A percentile compares a stretch with the other conserved stretches of the same genome.
Conservation (phyloP, 2,113 vertebrate genomes). For the Poeciliopsis prolifica region DNA sequence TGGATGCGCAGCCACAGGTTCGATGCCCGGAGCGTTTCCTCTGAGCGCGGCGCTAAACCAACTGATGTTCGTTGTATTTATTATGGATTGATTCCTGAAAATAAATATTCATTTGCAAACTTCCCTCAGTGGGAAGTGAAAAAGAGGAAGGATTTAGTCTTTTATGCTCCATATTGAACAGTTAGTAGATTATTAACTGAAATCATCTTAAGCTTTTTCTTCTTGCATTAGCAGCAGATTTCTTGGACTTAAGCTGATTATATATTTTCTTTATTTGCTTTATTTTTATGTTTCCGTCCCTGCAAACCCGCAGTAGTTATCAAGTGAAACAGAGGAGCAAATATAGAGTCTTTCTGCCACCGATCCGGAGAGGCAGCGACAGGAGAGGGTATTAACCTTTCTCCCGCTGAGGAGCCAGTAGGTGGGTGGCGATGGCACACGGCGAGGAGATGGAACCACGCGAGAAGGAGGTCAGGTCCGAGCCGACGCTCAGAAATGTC, state of each 20-base stretch:
- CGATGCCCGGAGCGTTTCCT: too few relatives aligned
- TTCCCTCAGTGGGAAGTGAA: too few relatives aligned
- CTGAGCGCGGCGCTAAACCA: not conserved
- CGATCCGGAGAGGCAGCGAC: constrained; percentile 44
- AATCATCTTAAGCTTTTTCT: not conserved
- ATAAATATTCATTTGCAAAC: too few relatives aligned
- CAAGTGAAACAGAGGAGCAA: not conserved
- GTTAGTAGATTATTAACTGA: not conserved
- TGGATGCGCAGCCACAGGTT: too few relatives aligned
- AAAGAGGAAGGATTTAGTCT: too few relatives aligned
- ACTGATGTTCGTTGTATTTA: too few relatives aligned
- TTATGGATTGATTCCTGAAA: too few relatives aligned
- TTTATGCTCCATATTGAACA: too few relatives aligned
- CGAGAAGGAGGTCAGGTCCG: constrained; percentile 53
- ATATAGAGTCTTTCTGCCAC: not conserved
- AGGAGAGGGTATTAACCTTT: constrained; percentile 76
- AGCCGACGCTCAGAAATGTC: constrained; percentile 50
- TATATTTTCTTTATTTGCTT: not conserved
- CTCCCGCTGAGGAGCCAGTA: constrained; percentile 76
- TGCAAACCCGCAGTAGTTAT: not conserved
- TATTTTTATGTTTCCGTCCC: not conserved
- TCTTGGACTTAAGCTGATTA: not conserved
- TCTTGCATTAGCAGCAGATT: not conserved
- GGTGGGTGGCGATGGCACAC: constrained; percentile 71
- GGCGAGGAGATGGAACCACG: constrained; percentile 52